A percentile compares a stretch with the other conserved stretches of the same genome.
Conservation (phyloP, 2,888 invertebrate genomes). For the Bimastos eiseni region DNA sequence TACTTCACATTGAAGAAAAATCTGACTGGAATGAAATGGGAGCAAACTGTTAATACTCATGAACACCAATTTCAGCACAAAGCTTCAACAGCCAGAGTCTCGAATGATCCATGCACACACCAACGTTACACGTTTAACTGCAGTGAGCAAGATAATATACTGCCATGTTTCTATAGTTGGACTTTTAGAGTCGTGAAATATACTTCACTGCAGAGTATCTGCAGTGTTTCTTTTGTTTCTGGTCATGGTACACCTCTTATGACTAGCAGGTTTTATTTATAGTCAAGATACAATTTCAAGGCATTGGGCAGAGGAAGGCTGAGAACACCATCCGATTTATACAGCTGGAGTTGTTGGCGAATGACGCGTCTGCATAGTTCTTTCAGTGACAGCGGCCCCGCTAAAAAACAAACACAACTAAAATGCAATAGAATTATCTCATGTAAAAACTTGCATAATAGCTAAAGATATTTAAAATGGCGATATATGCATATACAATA, state of each 20-base stretch:
- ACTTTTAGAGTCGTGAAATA: background rate
- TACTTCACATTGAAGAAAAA: background rate
- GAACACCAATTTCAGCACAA: background rate
- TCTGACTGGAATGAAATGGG: background rate
- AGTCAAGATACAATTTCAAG: slow-evolving; percentile 19
- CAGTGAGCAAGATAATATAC: no score
- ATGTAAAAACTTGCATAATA: background rate
- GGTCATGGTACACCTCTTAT: background rate
- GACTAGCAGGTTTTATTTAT: slow-evolving; percentile 1
- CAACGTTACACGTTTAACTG: no score
- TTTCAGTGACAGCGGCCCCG: background rate
- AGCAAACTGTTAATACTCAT: background rate
- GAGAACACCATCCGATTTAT: background rate
- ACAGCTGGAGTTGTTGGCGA: background rate
- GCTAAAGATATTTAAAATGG: no score
- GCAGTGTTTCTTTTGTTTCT: background rate
- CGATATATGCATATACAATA: no score
- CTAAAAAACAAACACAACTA: background rate
- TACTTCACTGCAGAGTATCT: background rate
- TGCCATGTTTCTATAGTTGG: no score
- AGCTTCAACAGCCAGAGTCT: background rate
- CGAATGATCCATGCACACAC: background rate
- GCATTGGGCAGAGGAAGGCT: background rate
- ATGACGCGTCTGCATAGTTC: slow-evolving; percentile 20
- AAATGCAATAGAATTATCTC: background rate